Evolutionary conservation across 2,113 vertebrate species (phyloP).

Genomic region (Psilopsiagon aurifrons): DNA sequence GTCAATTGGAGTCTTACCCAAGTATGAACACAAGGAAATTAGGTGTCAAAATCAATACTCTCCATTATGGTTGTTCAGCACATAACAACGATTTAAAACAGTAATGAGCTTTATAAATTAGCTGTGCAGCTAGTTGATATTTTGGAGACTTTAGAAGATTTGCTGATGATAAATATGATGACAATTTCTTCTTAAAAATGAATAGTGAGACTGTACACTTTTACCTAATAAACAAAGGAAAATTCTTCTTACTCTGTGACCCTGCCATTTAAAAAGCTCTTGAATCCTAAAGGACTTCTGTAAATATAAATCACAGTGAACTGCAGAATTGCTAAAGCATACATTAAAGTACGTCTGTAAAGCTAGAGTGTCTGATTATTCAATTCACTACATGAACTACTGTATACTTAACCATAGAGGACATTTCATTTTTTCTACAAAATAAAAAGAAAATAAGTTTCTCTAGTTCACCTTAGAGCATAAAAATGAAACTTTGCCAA

Average conservation of each 20-base stretch:
- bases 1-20: neutral
- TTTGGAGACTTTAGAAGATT: neutral
- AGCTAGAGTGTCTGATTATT: neutral
- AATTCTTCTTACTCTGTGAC: neutral
- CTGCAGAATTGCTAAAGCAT: neutral
- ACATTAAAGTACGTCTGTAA: neutral
- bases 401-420: neutral
- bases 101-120: neutral
- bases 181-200: slow-evolving; percentile 25
- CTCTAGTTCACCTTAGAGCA: neutral
- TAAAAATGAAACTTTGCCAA: neutral
- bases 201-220: neutral
- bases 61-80: neutral
- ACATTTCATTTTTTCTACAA: neutral
- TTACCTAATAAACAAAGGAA: slow-evolving; percentile 29
- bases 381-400: neutral
- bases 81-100: neutral
- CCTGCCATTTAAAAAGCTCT: neutral
- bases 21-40: neutral
- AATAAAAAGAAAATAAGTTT: neutral
- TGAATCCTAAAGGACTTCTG: neutral
- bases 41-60: neutral
- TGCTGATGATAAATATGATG: neutral
- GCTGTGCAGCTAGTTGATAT: neutral
- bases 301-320: slow-evolving; percentile 7